phyloP scores from a whole-genome alignment of 2,888 invertebrate species.

The Rhingia rostrata region DNA sequence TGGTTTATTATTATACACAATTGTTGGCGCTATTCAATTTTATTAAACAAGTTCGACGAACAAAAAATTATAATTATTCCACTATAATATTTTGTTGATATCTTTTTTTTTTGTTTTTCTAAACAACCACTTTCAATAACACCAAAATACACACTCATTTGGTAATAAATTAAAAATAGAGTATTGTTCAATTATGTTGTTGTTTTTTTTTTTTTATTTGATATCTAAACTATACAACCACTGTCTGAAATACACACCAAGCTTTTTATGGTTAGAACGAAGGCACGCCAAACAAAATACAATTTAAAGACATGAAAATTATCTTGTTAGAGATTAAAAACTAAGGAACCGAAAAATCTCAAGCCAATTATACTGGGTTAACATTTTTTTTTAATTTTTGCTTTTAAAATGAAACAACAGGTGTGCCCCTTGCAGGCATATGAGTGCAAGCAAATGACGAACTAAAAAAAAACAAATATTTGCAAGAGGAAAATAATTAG shows the following conservation, averaged over 20 bases:
- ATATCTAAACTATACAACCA: constrained; percentile 61
- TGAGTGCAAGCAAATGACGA: constrained; percentile 1
- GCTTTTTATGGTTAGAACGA: constrained; percentile 69
- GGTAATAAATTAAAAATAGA: constrained; percentile 52
- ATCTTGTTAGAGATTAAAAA: constrained; percentile 28
- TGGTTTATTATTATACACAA: too few relatives aligned
- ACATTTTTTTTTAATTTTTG: background rate
- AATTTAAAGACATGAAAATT: constrained; percentile 27
- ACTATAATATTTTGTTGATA: background rate
- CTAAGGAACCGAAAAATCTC: constrained; percentile 35
- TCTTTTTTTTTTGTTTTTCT: constrained; percentile 6
- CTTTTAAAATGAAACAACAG: constrained; percentile 47
- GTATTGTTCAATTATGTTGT: constrained; percentile 24
- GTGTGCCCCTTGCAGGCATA: constrained; percentile 21
- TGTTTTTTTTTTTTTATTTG: constrained; percentile 30
- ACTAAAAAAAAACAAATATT: background rate
- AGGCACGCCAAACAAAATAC: constrained; percentile 18
- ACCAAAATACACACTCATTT: constrained; percentile 26
- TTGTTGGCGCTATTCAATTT: background rate
- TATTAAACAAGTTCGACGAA: background rate
- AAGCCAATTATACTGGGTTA: constrained; percentile 40
- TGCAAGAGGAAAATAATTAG: background rate
- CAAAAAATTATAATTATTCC: background rate
- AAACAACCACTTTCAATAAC: constrained; percentile 50
- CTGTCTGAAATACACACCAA: constrained; percentile 51